Percentiles rank a stretch among this genome's conserved stretches.
Evolutionary conservation across 2,888 invertebrate genomes (phyloP).

Genomic region (Drepanosiphum platanoidis): DNA sequence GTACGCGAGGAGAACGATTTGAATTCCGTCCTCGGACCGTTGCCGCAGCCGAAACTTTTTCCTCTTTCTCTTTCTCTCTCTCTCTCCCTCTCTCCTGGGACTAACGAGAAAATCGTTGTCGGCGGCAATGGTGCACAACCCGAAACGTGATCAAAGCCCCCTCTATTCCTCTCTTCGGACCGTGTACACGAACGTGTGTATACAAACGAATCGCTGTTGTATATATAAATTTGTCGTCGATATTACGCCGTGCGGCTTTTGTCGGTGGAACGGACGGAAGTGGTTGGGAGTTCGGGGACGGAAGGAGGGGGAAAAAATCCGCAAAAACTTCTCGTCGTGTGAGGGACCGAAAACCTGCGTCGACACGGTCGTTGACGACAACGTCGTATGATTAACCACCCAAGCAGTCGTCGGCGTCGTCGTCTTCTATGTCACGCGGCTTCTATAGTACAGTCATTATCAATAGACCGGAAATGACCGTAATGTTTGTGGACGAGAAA

Average conservation of each 20-base stretch:
- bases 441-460: background rate
- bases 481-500: slow-evolving; percentile 20
- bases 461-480: slow-evolving; percentile 27
- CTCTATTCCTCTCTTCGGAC: background rate
- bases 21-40: slow-evolving; percentile 44
- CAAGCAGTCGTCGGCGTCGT: background rate
- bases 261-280: background rate
- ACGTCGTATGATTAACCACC: slow-evolving; percentile 15
- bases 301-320: background rate
- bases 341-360: slow-evolving; percentile 1
- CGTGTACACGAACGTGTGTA: background rate
- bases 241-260: background rate
- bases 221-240: background rate
- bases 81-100: background rate
- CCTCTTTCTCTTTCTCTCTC: background rate
- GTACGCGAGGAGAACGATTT: slow-evolving; percentile 14
- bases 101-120: slow-evolving; percentile 42
- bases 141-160: slow-evolving; percentile 49
- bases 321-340: background rate
- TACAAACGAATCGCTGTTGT: no score
- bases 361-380: background rate
- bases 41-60: slow-evolving; percentile 46
- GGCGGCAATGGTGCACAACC: slow-evolving; percentile 22
- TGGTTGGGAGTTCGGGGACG: no score
- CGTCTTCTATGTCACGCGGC: background rate